Base-by-base conservation (phyloP, 1,140 invertebrate genomes). In the Diploscapter pachys region DNA sequence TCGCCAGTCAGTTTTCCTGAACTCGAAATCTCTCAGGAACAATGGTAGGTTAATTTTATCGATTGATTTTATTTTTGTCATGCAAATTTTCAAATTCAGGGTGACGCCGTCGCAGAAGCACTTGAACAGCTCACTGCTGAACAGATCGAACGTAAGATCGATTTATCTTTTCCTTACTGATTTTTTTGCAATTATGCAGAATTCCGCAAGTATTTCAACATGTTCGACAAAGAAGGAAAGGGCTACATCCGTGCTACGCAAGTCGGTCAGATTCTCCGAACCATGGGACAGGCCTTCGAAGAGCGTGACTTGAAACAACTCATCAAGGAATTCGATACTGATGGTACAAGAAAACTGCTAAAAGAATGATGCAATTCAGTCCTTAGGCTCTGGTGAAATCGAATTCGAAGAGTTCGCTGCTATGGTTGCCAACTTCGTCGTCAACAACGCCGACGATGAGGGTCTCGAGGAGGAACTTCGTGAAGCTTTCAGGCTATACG, bases 281-380 rank as follows among this genome's bases (percentile, higher is more conserved):
- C 95, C 85, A 94, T 96, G 92, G 94, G 94, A 79, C 94, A 96
- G 87, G 93, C 93, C 49, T 96, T 95, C 88, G 94, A 96, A 87
- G 94, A 95, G 87, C 92, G 92, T 82, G 95, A 95, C 86, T 89
- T 96, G 61, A 93, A 94, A 85, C 93, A 95, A 86, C 90, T 96
- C 76, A 96, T 96, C 83, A 93, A 94, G 82, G 93, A 96, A 89
- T 93, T 96, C 65, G 94, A 96, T 86, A 92, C 92, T 75, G 94
- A 96, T 87, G 94, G 94, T 95, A 88, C 91, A 91, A 66, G n/a
- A 73, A 53, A 51, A 1, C n/a, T 72, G 8, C 2, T 6, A 70
- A 8, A 71, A 6, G 5, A 55, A 1, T 5, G 73, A 13, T 55
- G 56, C 72, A n/a, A 73, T 66, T 54, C 65, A 59, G 65, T 57